Conservation (phyloP, 2,888 invertebrate species). For the Cheilosia scutellata region DNA sequence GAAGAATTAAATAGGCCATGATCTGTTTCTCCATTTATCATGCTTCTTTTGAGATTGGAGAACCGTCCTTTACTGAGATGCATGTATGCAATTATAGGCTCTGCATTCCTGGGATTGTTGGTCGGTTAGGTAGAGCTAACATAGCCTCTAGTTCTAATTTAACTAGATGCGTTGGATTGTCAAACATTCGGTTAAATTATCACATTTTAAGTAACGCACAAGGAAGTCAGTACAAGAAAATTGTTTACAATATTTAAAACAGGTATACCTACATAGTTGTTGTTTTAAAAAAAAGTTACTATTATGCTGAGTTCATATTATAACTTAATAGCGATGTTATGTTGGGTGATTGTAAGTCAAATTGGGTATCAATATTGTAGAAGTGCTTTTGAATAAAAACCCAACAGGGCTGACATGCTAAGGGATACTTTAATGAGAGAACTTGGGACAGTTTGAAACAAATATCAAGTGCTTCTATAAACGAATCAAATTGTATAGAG, state of each 20-base stretch:
- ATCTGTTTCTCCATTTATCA: constrained; percentile 5
- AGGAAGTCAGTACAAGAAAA: constrained; percentile 22
- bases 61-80: neutral
- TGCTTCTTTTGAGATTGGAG: neutral
- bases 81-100: too few relatives aligned
- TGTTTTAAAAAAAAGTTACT: too few relatives aligned
- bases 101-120: constrained; percentile 9
- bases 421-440: too few relatives aligned
- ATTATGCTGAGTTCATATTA: constrained; percentile 17
- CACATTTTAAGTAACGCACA: constrained; percentile 52
- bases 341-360: constrained; percentile 43
- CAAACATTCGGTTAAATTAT: constrained; percentile 32
- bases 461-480: constrained; percentile 39
- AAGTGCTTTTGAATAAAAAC: constrained; percentile 53
- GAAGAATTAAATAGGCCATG: neutral
- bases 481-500: constrained; percentile 39
- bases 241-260: constrained; percentile 35
- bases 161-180: neutral
- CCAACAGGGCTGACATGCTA: too few relatives aligned
- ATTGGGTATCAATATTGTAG: constrained; percentile 40
- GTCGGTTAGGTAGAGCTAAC: neutral
- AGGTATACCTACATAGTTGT: too few relatives aligned
- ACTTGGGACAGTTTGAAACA: constrained; percentile 59
- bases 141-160: constrained; percentile 6
- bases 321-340: constrained; percentile 36